Conservation (phyloP, 2,888 invertebrate genomes). For the Cheilosia soror region DNA sequence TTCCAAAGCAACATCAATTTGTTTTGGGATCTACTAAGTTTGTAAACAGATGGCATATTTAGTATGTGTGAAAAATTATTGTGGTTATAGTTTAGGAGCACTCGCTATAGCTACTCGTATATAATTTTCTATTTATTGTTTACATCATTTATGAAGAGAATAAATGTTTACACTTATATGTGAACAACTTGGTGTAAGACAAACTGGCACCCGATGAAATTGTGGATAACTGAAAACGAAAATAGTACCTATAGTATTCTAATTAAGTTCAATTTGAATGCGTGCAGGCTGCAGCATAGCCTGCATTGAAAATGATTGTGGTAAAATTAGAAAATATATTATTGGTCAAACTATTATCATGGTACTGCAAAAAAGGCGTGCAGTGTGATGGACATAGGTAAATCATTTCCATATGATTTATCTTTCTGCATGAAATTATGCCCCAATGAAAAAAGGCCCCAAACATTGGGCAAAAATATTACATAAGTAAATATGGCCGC, state of each 20-base stretch:
- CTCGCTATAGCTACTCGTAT: neutral
- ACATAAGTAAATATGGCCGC: too few relatives aligned
- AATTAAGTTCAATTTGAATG: too few relatives aligned
- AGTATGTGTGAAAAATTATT: slow-evolving; percentile 78
- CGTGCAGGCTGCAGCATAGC: too few relatives aligned
- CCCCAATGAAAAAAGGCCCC: too few relatives aligned
- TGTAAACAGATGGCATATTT: slow-evolving; percentile 81
- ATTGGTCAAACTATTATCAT: too few relatives aligned
- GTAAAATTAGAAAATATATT: too few relatives aligned
- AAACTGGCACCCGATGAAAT: slow-evolving; percentile 39
- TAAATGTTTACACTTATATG: slow-evolving; percentile 43
- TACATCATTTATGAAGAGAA: slow-evolving; percentile 35
- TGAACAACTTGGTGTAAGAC: slow-evolving; percentile 24
- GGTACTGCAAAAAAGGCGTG: neutral
- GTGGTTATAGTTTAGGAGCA: slow-evolving; percentile 12
- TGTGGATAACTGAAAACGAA: slow-evolving; percentile 2
- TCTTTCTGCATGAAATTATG: too few relatives aligned
- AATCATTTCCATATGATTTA: too few relatives aligned
- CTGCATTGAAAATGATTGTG: too few relatives aligned
- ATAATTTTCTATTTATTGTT: slow-evolving; percentile 55
- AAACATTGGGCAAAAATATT: too few relatives aligned
- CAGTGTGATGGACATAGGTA: too few relatives aligned
- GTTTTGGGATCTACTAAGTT: slow-evolving; percentile 62
- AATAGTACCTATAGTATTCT: neutral
- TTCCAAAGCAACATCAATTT: slow-evolving; percentile 28